A percentile compares a stretch with the other conserved stretches of the same genome.
Conservation (phyloP, 2,113 vertebrate genomes). For the Proteles cristata region DNA sequence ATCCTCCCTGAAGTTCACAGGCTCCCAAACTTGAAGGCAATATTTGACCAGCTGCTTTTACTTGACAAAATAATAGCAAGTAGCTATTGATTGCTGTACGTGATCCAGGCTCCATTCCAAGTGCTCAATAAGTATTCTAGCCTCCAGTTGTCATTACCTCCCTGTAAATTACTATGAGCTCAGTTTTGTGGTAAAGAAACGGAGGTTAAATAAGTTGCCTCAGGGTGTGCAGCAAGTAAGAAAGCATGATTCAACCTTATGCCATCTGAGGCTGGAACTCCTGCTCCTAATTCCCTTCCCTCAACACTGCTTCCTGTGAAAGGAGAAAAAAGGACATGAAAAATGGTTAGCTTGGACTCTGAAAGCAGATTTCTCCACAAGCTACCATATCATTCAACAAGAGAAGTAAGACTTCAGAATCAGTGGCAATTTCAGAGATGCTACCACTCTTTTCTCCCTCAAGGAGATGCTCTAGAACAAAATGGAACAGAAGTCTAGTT, state of each 20-base stretch:
- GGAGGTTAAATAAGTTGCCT: background rate
- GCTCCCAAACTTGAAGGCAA: background rate
- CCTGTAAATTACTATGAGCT: background rate
- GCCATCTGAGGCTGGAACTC: background rate
- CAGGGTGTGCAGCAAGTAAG: background rate
- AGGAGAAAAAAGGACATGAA: background rate
- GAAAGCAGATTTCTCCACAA: background rate
- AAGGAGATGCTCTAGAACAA: background rate
- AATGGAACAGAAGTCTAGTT: background rate
- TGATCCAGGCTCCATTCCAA: background rate
- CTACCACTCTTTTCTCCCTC: fast-evolving
- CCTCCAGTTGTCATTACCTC: background rate
- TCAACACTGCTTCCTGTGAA: background rate
- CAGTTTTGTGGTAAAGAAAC: background rate
- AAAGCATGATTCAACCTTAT: background rate
- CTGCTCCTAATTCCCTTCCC: background rate
- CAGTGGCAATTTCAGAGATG: background rate
- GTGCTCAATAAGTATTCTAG: background rate
- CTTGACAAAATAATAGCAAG: background rate
- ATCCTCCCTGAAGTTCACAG: background rate
- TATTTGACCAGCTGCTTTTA: background rate
- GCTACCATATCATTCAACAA: background rate
- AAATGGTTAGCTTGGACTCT: background rate
- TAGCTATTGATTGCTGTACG: background rate
- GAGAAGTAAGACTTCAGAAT: background rate